These are phyloP conservation scores for Andrena marginata DNA, from an alignment of 2,888 invertebrate genomes.

Conservation along the genomic window DNA sequence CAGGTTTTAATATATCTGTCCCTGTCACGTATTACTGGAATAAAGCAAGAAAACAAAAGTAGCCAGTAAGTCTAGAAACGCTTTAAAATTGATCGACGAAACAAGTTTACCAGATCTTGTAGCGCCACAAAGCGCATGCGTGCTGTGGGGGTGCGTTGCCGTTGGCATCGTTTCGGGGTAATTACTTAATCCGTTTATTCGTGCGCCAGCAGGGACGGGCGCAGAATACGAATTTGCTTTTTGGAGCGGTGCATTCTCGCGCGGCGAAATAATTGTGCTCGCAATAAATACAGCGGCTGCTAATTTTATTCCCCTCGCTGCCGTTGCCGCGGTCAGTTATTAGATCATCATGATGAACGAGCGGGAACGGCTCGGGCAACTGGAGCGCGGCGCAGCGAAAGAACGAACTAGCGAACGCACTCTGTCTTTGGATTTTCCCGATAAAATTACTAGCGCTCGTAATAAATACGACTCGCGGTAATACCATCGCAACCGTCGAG, in stretches of 20 bases:
- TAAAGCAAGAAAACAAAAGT: too few species aligned
- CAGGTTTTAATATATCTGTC: too few species aligned
- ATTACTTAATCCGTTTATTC: constrained; percentile 55
- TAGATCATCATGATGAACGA: constrained; percentile 54
- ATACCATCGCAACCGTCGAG: neutral
- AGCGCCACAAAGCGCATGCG: constrained; percentile 8
- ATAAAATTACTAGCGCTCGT: constrained; percentile 34
- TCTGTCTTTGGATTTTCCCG: constrained; percentile 37
- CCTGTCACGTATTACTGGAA: too few species aligned
- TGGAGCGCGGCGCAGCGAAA: constrained; percentile 3
- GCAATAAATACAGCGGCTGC: constrained; percentile 43
- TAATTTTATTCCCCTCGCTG: constrained; percentile 50
- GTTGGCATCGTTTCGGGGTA: constrained; percentile 46
- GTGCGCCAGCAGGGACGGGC: constrained; percentile 13
- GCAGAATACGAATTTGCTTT: constrained; percentile 34
- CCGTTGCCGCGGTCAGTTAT: constrained; percentile 51
- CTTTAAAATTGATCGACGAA: neutral
- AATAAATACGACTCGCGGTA: constrained; percentile 36
- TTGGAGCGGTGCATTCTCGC: constrained; percentile 19
- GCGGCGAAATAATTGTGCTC: constrained; percentile 48
- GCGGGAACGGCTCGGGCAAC: constrained; percentile 6
- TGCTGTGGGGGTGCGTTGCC: constrained; percentile 3
- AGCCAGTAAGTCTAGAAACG: neutral
- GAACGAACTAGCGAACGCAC: constrained; percentile 11
- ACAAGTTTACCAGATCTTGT: constrained; percentile 2